Conservation (phyloP, 2,888 invertebrate species). For the Athetis lepigone region DNA sequence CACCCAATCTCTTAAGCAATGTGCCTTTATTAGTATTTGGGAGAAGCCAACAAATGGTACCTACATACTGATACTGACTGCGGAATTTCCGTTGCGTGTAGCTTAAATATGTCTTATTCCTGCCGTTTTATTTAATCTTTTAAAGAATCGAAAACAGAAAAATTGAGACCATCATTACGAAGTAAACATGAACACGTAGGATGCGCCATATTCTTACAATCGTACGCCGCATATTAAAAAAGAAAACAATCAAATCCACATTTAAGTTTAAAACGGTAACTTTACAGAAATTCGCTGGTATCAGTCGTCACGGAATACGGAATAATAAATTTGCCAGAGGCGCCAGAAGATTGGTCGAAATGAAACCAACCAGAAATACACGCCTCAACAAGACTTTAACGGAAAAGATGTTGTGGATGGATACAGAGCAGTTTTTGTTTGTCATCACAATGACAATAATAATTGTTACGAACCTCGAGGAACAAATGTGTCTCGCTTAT, state of each 20-base stretch:
- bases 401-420: constrained; percentile 62
- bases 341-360: constrained; percentile 56
- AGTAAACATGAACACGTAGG: too few species aligned
- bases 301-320: constrained; percentile 69
- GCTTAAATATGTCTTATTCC: too few species aligned
- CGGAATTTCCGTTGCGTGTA: too few species aligned
- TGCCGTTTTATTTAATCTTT: too few species aligned
- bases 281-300: constrained; percentile 64
- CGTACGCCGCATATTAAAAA: neutral
- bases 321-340: constrained; percentile 50
- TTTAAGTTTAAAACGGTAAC: neutral
- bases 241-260: neutral
- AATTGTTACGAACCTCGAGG: too few species aligned
- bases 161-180: too few species aligned
- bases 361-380: constrained; percentile 55
- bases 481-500: constrained; percentile 1
- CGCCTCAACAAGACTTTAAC: constrained; percentile 58
- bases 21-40: too few species aligned
- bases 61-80: too few species aligned
- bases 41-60: too few species aligned
- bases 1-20: too few species aligned
- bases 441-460: neutral
- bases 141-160: too few species aligned
- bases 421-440: constrained; percentile 9
- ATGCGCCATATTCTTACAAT: neutral